These are phyloP conservation scores for Ailurus styani DNA, from an alignment of 2,113 vertebrate genomes.

Conservation along the genomic window DNA sequence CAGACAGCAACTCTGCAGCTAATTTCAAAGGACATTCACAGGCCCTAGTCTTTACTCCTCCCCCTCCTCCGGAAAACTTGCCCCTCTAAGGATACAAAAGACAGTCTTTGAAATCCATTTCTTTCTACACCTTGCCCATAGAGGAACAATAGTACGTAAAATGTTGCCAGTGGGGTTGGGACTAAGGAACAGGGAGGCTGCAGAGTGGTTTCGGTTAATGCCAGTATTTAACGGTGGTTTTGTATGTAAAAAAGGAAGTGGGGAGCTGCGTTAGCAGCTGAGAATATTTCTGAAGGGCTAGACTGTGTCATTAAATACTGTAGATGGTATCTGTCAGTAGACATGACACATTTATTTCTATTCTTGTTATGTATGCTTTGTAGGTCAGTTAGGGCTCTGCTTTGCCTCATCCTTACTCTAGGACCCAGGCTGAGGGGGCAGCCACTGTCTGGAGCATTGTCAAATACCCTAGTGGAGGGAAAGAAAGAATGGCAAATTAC, in stretches of 20 bases:
- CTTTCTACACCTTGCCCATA: not conserved
- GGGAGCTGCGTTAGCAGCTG: not conserved
- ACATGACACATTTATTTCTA: not conserved
- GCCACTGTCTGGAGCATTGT: not conserved
- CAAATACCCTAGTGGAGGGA: not conserved
- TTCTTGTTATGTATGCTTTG: not conserved
- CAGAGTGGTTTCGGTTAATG: not conserved
- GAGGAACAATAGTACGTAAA: not conserved
- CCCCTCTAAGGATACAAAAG: not conserved
- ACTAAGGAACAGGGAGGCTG: not conserved
- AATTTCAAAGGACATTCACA: not conserved
- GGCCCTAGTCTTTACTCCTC: not conserved
- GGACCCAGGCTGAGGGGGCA: not conserved
- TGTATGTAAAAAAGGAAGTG: not conserved
- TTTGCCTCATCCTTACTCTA: not conserved
- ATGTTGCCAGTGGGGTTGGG: not conserved
- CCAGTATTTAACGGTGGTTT: not conserved
- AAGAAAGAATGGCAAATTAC: not conserved
- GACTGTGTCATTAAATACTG: not conserved
- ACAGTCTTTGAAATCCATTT: not conserved
- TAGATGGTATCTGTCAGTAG: not conserved
- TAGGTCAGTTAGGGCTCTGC: not conserved
- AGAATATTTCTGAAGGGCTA: not conserved
- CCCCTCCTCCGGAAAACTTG: not conserved
- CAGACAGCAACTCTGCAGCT: not conserved